These are phyloP conservation scores for Plusia festucae DNA, from an alignment of 2,888 invertebrate species.

Conservation along the genomic window DNA sequence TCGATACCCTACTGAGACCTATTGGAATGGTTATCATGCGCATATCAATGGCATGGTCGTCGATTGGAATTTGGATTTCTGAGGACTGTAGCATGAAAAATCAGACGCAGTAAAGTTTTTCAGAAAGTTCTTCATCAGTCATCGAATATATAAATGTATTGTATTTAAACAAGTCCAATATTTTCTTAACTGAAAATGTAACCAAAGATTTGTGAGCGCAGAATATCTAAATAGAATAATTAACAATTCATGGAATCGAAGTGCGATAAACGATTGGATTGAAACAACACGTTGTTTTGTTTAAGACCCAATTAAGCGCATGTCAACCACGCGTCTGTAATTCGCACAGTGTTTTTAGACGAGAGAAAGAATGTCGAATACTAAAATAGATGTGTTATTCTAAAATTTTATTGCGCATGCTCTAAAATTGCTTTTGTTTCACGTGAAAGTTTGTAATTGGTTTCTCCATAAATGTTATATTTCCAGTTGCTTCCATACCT, in stretches of 20 bases:
- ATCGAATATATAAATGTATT: too few relatives aligned
- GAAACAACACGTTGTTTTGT: neutral
- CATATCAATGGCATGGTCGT: slow-evolving; percentile 2
- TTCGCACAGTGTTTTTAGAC: neutral
- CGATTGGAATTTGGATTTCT: neutral
- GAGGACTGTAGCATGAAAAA: neutral
- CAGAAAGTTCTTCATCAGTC: too few relatives aligned
- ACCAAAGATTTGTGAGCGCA: neutral
- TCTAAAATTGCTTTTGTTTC: slow-evolving; percentile 3
- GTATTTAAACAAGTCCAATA: neutral
- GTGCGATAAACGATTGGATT: slow-evolving; percentile 1
- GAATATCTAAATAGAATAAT: slow-evolving; percentile 3
- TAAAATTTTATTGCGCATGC: neutral
- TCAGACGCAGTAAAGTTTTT: too few relatives aligned
- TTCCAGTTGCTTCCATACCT: neutral
- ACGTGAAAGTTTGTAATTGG: neutral
- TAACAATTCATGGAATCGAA: slow-evolving; percentile 4
- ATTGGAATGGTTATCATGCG: slow-evolving; percentile 3
- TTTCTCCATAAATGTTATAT: neutral
- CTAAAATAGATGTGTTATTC: neutral
- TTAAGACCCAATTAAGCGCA: neutral
- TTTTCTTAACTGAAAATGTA: neutral
- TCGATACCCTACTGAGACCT: neutral
- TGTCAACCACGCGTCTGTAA: neutral
- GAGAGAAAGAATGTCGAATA: neutral